Percentiles rank a stretch among this genome's conserved stretches.
Evolutionary conservation across 2,113 vertebrate genomes (phyloP).

Genomic region (Porphyrio hochstetteri): DNA sequence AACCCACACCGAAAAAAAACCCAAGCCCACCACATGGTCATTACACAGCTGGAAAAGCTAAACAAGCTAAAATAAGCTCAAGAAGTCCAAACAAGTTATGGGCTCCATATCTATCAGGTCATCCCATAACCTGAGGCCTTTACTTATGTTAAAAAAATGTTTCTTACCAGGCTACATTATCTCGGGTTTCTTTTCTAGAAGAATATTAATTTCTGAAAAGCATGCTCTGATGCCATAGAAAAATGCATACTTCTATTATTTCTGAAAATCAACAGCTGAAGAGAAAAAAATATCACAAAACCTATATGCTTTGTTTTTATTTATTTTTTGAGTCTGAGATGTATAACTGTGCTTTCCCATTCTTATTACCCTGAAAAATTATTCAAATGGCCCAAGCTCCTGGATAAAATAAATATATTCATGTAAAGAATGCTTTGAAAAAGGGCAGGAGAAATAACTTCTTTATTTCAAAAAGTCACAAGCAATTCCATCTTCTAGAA

Average conservation of each 20-base stretch:
- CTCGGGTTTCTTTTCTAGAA: not conserved
- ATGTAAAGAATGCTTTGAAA: not conserved
- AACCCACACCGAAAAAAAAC: too few species aligned
- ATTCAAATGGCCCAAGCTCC: not conserved
- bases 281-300: not conserved
- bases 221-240: not conserved
- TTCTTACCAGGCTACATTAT: not conserved
- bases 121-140: not conserved
- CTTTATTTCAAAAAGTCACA: not conserved
- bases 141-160: not conserved
- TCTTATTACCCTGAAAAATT: not conserved
- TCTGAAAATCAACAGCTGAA: not conserved
- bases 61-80: not conserved
- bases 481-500: not conserved
- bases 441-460: not conserved
- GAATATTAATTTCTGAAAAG: not conserved
- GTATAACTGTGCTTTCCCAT: not conserved
- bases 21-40: not conserved
- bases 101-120: not conserved
- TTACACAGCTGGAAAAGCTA: not conserved
- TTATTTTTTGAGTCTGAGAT: not conserved
- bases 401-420: not conserved
- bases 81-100: not conserved
- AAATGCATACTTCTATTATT: not conserved
- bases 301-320: not conserved